Conservation (phyloP, 1,140 invertebrate genomes). For the Elysia chlorotica region DNA sequence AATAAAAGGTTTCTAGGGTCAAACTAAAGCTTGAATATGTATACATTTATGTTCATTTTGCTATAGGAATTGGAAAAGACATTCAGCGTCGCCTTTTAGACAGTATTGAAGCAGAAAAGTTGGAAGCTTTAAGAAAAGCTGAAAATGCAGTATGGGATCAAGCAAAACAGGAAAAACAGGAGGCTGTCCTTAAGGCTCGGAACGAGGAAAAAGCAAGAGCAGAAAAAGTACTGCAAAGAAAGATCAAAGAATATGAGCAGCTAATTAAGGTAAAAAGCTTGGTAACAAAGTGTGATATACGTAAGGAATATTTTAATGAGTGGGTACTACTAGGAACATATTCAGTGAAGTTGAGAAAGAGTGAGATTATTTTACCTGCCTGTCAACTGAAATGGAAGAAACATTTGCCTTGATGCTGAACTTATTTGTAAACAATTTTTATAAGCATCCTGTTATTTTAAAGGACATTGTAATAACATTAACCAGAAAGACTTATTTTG, state of each 20-base stretch:
- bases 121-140: not conserved
- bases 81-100: not conserved
- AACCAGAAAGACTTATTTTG: no score
- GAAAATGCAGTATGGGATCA: not conserved
- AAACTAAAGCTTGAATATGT: no score
- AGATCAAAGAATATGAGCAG: slow-evolving; percentile 6
- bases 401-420: no score
- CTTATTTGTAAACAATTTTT: no score
- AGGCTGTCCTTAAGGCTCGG: not conserved
- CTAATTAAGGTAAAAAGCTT: not conserved
- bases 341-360: no score
- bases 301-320: not conserved
- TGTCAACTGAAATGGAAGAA: no score
- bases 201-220: not conserved
- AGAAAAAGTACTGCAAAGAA: not conserved
- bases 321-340: no score
- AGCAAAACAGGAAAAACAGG: not conserved
- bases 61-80: slow-evolving; percentile 1
- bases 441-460: no score
- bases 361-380: no score
- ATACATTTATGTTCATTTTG: no score
- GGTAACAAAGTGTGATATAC: not conserved
- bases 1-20: no score
- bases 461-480: no score
- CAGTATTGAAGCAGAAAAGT: not conserved